Base-by-base conservation (phyloP, 2,113 vertebrate species). In the Varanus komodoensis region DNA sequence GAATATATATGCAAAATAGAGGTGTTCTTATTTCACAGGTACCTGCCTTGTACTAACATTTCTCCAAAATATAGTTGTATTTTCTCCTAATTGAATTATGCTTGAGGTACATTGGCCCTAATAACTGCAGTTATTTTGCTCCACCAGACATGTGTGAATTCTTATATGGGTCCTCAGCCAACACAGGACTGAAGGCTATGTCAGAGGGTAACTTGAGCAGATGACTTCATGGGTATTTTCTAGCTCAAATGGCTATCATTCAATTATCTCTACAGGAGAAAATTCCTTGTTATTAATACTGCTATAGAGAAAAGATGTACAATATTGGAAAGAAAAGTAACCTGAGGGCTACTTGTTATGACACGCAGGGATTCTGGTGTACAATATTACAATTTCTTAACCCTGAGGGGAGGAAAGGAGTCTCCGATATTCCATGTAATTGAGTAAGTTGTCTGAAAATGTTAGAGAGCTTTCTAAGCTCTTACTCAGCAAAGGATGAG, bases 271-370 rank as follows among this genome's bases (percentile, higher is more conserved):
- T 91, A 48, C 87, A 77, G 78, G 93, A 75, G 81, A 93, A 94
- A 96, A 95, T 90, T 94, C 92, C 90, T 92, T 95, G 93, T 94
- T 94, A 94, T 88, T 90, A 95, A 92, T 94, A 61, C 79, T 90
- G 86, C 78, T 92, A 89, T 19, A 90, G 75, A 90, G 92, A 94
- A 90, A 75, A 86, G 93, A 94, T 90, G 90, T 90, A 90, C 50
- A 73, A 92, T 34, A 92, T 90, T 32, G n/a, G 89, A 92, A 95
- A 68, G 95, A 92, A 91, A 93, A 50, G 48, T 14, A 93, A 87
- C 89, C 32, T 83, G n/a, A 68, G 92, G 82, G 75, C 82, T 94
- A 83, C 90, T 95, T 89, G 89, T 93, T 92, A 54, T 50, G 90
- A 89, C 82, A 93, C 89, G 93, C 0, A 14, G 82, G 78, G 86